A percentile compares a stretch with the other conserved stretches of the same genome.
Conservation (phyloP, 1,140 invertebrate genomes). For the Eupristina koningsbergeri region DNA sequence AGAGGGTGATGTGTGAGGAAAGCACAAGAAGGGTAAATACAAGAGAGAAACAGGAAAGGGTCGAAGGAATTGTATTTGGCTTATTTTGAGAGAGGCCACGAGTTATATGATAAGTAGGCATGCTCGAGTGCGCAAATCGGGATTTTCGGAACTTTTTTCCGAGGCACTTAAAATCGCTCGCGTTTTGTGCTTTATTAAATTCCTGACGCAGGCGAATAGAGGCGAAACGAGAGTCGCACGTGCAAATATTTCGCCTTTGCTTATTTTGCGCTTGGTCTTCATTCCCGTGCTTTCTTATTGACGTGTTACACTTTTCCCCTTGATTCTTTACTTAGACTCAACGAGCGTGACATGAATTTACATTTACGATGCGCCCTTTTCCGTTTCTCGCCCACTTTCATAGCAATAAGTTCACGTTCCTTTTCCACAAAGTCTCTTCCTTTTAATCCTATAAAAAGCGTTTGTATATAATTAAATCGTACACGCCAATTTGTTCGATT, state of each 20-base stretch:
- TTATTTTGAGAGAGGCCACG: not conserved
- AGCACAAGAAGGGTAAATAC: not conserved
- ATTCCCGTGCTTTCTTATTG: constrained; percentile 21
- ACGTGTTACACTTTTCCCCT: constrained; percentile 21
- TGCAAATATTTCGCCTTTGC: constrained; percentile 69
- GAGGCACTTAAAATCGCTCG: constrained; percentile 49
- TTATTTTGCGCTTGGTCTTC: constrained; percentile 26
- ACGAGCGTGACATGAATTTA: constrained; percentile 23
- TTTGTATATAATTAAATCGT: too few species aligned
- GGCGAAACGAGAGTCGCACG: constrained; percentile 60
- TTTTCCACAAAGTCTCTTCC: too few species aligned
- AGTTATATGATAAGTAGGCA: not conserved
- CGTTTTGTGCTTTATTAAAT: constrained; percentile 71
- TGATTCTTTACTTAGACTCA: constrained; percentile 14
- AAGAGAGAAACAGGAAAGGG: constrained; percentile 1
- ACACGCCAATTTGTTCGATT: too few species aligned
- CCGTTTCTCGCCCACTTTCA: not conserved
- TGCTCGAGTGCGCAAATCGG: constrained; percentile 34
- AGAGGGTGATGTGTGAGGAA: not conserved
- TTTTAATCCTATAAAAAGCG: too few species aligned
- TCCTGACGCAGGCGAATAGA: constrained; percentile 67
- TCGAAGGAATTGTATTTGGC: not conserved
- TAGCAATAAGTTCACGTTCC: not conserved
- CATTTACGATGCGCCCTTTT: not conserved
- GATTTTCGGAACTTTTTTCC: constrained; percentile 39